Evolutionary conservation across 2,888 invertebrate species (phyloP), one percentile per base, ranked within the genome.

Genomic region (Lithophane semibrunnea): DNA sequence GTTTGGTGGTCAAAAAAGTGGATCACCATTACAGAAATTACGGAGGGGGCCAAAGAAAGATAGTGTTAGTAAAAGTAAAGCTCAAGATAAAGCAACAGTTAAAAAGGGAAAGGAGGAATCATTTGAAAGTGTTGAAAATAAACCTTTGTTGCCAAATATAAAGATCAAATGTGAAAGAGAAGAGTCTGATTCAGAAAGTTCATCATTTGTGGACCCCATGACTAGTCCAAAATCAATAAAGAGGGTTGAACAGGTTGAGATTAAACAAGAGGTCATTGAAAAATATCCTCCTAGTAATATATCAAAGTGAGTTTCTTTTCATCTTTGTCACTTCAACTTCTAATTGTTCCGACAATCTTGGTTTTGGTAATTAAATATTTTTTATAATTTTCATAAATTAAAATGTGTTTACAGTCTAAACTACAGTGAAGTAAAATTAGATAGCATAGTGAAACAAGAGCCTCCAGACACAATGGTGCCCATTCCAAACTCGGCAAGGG

Each of bases 101-200:
- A 94, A 93, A 79, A 95, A 94, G 83, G 88, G 94, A 92, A 95
- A 94, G 86, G 95, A 96, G 52, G 96, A 96, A 42, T 70, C 75
- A 44, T 87, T 80, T 75, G 95, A 95, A 3, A 91, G 80, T 89
- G 86, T 92, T 60, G 95, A 95, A 68, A 94, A 88, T 73, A 95
- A 93, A 84, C 93, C 95, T n/a, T 79, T 95, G 37, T 82, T 96
- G 70, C 95, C 95, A 77, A 94, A 96, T 91, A 94, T 96, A 73
- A 96, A 96, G 84, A 95, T 96, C 44, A 96, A 96, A 89, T 94
- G 94, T 92, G 96, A 96, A 85, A 92, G 89, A 76, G 94, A 95
- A 74, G 96, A 94, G 77, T 94, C 95, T 52, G 96, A 96, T 79
- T 96, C 96, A 3, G 97, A 97, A 85, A 97, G 94, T 89, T 94